Evolutionary conservation across 1,140 invertebrate species (phyloP).

Genomic region (Diorhabda sublineata): DNA sequence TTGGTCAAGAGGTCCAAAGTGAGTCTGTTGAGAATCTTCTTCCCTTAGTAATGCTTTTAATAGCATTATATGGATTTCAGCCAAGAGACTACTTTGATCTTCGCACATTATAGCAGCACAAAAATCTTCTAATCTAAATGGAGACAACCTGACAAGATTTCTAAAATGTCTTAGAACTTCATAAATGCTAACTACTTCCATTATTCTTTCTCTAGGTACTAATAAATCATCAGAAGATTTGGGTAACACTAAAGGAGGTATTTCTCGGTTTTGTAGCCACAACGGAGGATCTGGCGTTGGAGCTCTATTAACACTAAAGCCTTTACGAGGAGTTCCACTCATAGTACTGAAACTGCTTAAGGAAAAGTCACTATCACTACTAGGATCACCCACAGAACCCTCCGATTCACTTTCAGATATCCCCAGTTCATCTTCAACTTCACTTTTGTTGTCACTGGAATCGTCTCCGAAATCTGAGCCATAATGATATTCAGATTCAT

Average conservation of each 20-base stretch:
- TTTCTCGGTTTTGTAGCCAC: slow-evolving; percentile 77
- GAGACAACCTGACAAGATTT: slow-evolving; percentile 83
- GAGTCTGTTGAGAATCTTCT: slow-evolving; percentile 91
- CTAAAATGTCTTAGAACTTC: slow-evolving; percentile 91
- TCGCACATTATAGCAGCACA: slow-evolving; percentile 87
- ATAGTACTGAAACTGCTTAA: slow-evolving; percentile 71
- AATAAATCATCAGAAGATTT: slow-evolving; percentile 87
- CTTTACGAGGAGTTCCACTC: slow-evolving; percentile 59
- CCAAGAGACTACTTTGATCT: slow-evolving; percentile 84
- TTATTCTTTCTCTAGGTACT: slow-evolving; percentile 70
- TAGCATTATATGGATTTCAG: slow-evolving; percentile 89
- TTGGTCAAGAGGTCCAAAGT: slow-evolving; percentile 92
- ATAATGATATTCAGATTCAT: slow-evolving; percentile 85
- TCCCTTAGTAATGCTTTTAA: slow-evolving; percentile 87
- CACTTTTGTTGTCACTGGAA: slow-evolving; percentile 72
- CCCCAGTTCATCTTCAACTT: slow-evolving; percentile 66
- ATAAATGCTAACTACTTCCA: slow-evolving; percentile 82
- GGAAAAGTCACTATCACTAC: slow-evolving; percentile 80
- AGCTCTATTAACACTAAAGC: slow-evolving; percentile 54
- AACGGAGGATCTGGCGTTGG: slow-evolving; percentile 83
- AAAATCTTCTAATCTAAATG: slow-evolving; percentile 94
- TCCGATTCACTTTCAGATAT: slow-evolving; percentile 63
- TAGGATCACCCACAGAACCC: slow-evolving; percentile 62
- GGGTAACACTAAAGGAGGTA: slow-evolving; percentile 75
- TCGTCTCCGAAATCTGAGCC: slow-evolving; percentile 85